These are phyloP conservation scores for Puffinus mauretanicus DNA, from an alignment of 2,113 vertebrate species.

Conservation along the genomic window DNA sequence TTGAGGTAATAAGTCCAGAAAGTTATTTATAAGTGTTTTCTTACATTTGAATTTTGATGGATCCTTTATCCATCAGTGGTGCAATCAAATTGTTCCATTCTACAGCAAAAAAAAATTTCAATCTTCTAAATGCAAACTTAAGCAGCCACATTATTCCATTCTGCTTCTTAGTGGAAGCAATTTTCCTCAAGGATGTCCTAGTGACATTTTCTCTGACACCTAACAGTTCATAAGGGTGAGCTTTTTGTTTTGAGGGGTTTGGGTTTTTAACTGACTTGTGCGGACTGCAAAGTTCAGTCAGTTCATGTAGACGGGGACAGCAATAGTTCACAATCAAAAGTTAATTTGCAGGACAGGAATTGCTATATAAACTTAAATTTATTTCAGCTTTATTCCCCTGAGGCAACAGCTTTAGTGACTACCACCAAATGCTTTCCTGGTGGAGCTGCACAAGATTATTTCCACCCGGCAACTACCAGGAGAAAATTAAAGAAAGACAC, in stretches of 20 bases:
- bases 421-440: not conserved
- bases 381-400: not conserved
- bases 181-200: not conserved
- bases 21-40: not conserved
- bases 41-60: not conserved
- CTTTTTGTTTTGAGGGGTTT: not conserved
- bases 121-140: not conserved
- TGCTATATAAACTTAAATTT: not conserved
- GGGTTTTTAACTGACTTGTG: not conserved
- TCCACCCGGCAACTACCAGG: not conserved
- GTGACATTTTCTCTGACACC: not conserved
- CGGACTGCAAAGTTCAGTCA: not conserved
- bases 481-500: conserved; percentile 3
- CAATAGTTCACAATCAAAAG: not conserved
- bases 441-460: not conserved
- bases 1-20: not conserved
- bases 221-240: not conserved
- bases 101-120: not conserved
- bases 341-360: conserved; percentile 6
- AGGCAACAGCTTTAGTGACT: not conserved
- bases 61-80: not conserved
- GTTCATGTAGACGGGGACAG: not conserved
- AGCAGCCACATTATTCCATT: not conserved
- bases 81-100: not conserved
- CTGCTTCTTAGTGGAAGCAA: not conserved